phyloP scores from a whole-genome alignment of 1,140 invertebrate species.

The Carcinoscorpius rotundicauda region DNA sequence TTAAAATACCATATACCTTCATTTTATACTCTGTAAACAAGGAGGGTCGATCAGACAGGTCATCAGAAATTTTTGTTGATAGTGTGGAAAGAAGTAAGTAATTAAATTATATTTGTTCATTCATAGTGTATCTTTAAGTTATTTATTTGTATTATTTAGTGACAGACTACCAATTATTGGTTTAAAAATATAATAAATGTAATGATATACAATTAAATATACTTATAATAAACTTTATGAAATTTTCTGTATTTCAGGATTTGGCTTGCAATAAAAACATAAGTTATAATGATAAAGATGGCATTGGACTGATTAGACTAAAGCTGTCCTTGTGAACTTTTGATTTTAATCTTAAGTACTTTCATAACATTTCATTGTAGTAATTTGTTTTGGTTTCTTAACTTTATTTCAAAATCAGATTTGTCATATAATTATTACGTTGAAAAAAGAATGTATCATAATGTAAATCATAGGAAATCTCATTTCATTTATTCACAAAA shows the following conservation, averaged over 20 bases:
- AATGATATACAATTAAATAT: not conserved
- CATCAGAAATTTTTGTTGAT: slow-evolving; percentile 9
- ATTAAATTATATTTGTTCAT: not conserved
- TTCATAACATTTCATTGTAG: too few species aligned
- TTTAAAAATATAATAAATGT: not conserved
- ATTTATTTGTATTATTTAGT: not conserved
- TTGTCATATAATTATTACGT: too few species aligned
- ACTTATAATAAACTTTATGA: not conserved
- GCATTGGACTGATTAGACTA: too few species aligned
- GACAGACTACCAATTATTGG: not conserved
- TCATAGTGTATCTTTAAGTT: not conserved
- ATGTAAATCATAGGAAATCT: too few species aligned
- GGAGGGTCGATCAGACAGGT: slow-evolving; percentile 12
- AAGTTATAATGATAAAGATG: not conserved
- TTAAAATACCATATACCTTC: slow-evolving; percentile 7
- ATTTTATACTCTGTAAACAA: slow-evolving; percentile 15
- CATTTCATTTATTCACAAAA: too few species aligned
- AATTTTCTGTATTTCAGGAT: not conserved
- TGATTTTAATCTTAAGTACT: too few species aligned
- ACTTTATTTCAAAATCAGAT: too few species aligned
- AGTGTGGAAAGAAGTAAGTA: slow-evolving; percentile 13
- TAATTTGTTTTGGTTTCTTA: too few species aligned
- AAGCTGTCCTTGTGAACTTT: too few species aligned
- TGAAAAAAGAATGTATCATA: too few species aligned
- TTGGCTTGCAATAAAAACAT: not conserved